phyloP scores from a whole-genome alignment of 2,888 invertebrate genomes.

The Pinctada fucata region DNA sequence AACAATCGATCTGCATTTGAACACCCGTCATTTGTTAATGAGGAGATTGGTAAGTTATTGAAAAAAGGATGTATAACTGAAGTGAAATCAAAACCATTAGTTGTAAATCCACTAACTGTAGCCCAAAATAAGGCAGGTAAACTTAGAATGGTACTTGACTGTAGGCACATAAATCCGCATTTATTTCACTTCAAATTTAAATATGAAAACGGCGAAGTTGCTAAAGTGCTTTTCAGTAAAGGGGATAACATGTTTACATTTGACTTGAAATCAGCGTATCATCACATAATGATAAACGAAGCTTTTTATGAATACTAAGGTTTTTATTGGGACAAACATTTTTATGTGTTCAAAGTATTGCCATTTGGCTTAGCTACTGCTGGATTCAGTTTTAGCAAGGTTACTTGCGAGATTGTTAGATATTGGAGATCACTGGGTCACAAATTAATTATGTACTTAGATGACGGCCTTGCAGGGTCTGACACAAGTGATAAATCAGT shows the following conservation, averaged over 20 bases:
- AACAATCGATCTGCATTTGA: slow-evolving; percentile 22
- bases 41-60: slow-evolving; percentile 20
- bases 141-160: slow-evolving; percentile 27
- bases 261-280: slow-evolving; percentile 30
- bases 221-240: slow-evolving; percentile 20
- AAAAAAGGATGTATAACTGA: slow-evolving; percentile 25
- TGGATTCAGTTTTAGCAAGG: slow-evolving; percentile 44
- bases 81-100: slow-evolving; percentile 14
- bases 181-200: slow-evolving; percentile 34
- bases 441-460: slow-evolving; percentile 42
- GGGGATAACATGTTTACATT: slow-evolving; percentile 23
- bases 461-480: slow-evolving; percentile 37
- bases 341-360: too few species aligned
- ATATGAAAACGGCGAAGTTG: slow-evolving; percentile 30
- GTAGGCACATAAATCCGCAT: too few species aligned
- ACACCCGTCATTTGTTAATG: slow-evolving; percentile 6
- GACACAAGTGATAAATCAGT: slow-evolving; percentile 23
- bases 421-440: slow-evolving; percentile 30
- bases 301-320: slow-evolving; percentile 6
- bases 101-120: slow-evolving; percentile 36
- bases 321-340: slow-evolving; percentile 13
- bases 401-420: slow-evolving; percentile 28
- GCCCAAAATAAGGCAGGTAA: slow-evolving; percentile 31
- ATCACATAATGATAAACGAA: slow-evolving; percentile 12
- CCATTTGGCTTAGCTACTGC: slow-evolving; percentile 43